Conservation (phyloP, 2,888 invertebrate genomes). For the Leptopilina drosophilae region DNA sequence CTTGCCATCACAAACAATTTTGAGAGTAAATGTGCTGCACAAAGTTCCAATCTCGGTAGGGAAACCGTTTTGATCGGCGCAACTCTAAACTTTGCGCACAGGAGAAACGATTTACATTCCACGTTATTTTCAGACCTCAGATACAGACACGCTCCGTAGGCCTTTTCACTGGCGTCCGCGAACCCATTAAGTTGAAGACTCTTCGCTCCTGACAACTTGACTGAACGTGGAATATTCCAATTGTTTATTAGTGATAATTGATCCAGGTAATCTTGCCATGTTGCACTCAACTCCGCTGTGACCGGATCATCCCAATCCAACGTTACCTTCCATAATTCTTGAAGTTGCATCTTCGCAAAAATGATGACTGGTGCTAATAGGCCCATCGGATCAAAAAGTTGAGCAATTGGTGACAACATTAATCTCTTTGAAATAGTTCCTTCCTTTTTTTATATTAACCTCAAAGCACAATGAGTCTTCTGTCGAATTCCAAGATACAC, state of each 20-base stretch:
- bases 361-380: background rate
- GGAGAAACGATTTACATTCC: background rate
- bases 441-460: slow-evolving; percentile 37
- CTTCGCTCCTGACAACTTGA: slow-evolving; percentile 43
- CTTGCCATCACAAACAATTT: background rate
- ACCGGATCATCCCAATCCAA: background rate
- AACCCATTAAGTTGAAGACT: background rate
- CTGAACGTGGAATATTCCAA: background rate
- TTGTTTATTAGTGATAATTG: background rate
- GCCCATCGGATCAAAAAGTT: background rate
- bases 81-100: slow-evolving; percentile 41
- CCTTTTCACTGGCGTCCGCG: background rate
- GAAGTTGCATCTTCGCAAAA: background rate
- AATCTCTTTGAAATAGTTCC: background rate
- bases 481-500: no score
- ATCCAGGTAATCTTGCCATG: background rate
- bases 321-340: background rate
- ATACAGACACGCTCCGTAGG: background rate
- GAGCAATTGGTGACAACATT: background rate
- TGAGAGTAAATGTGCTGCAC: slow-evolving; percentile 14
- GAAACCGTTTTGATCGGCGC: slow-evolving; percentile 24
- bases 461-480: slow-evolving; percentile 27
- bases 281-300: background rate
- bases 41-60: slow-evolving; percentile 36
- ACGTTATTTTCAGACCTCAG: background rate